Conservation (phyloP, 2,113 vertebrate genomes). For the Sisor rabdophorus region DNA sequence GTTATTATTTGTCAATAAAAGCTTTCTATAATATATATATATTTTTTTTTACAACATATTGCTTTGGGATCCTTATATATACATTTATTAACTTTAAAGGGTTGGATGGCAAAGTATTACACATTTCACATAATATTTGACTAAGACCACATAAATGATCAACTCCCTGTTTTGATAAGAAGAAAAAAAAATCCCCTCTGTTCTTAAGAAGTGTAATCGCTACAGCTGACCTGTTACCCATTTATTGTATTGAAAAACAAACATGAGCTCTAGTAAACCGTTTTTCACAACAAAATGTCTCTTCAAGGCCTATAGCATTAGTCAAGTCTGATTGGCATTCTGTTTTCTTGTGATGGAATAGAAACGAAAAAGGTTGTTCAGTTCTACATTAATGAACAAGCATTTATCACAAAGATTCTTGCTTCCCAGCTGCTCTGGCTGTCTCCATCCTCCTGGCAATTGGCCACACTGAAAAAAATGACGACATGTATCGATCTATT, state of each 20-base stretch:
- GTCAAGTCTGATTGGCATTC: slow-evolving; percentile 43
- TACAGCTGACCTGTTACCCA: slow-evolving; percentile 6
- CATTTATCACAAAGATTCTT: slow-evolving; percentile 19
- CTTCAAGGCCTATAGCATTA: slow-evolving; percentile 25
- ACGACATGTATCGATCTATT: slow-evolving; percentile 38
- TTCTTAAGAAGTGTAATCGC: not conserved
- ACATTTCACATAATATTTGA: not conserved
- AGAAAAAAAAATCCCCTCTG: not conserved
- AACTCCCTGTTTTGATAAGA: not conserved
- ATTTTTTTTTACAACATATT: too few species aligned
- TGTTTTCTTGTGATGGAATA: slow-evolving; percentile 40
- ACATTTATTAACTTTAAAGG: too few species aligned
- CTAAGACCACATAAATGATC: slow-evolving; percentile 15
- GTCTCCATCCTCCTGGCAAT: slow-evolving; percentile 43
- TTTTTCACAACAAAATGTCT: slow-evolving; percentile 17
- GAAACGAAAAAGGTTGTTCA: not conserved
- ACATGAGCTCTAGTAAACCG: slow-evolving; percentile 26
- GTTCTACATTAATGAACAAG: slow-evolving; percentile 27
- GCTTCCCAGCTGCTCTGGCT: slow-evolving; percentile 28
- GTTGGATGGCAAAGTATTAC: too few species aligned
- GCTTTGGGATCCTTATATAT: too few species aligned
- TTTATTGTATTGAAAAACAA: slow-evolving; percentile 33
- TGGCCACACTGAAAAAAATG: slow-evolving; percentile 35
- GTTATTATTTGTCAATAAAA: too few species aligned
- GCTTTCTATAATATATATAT: too few species aligned